Percentiles rank a stretch among this genome's conserved stretches.
Conservation (phyloP, 2,888 invertebrate genomes). For the Platycnemis pennipes region DNA sequence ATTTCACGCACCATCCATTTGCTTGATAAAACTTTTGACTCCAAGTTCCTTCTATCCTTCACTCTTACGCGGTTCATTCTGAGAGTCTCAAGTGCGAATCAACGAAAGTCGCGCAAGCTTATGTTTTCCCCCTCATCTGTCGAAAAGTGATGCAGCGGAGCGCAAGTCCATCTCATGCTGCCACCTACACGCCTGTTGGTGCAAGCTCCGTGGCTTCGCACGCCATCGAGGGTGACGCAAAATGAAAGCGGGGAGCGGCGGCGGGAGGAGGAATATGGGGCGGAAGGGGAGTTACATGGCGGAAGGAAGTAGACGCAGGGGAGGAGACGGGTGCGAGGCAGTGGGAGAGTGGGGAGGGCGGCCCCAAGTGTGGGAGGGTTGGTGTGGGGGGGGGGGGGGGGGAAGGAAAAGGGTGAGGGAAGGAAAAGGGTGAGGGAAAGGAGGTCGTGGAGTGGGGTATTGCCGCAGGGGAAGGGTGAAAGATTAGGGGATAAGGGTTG, state of each 20-base stretch:
- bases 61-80: no score
- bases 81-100: no score
- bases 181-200: conserved; percentile 62
- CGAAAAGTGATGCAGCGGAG: neutral
- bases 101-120: no score
- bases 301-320: neutral
- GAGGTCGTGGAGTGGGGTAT: neutral
- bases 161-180: conserved; percentile 62
- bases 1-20: no score
- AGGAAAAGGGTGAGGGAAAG: neutral
- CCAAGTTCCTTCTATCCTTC: no score
- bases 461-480: neutral
- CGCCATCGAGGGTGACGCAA: conserved; percentile 54
- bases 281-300: neutral
- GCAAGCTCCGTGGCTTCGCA: conserved; percentile 5
- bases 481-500: neutral
- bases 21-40: no score
- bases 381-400: neutral
- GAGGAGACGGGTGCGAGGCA: neutral
- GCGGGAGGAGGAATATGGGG: neutral
- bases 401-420: neutral
- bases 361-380: neutral
- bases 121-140: neutral
- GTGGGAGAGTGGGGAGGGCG: neutral
- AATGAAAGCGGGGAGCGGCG: conserved; percentile 29